Evolutionary conservation across 2,888 invertebrate species (phyloP), one percentile per base, ranked within the genome.

Genomic region (Drosophila flavopinicola): DNA sequence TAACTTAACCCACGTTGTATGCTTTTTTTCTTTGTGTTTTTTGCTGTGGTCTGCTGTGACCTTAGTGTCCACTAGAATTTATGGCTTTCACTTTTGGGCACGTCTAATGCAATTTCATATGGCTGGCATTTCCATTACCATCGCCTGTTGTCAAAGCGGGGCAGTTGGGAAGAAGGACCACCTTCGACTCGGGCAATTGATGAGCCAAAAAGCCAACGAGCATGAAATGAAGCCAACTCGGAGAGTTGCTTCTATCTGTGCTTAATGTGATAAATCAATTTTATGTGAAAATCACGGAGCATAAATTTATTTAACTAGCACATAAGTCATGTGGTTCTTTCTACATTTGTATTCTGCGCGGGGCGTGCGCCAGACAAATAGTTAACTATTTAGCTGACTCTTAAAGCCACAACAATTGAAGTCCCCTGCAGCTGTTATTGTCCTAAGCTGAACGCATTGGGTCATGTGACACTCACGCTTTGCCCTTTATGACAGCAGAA

Each of bases 251-350:
- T 15, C 27, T 25, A 47, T 52, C 56, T 75, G 77, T 84, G 84
- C 80, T 82, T 87, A 85, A 87, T 87, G 78, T 84, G 84, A 87
- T 87, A 87, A 87, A 87, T 88, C 88, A 88, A 84, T 83, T 87
- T 87, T 87, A 88, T 86, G 86, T 75, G 86, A 84, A 86, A 87
- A 87, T 87, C 87, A 87, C 87, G 74, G 77, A 74, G 79, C 79
- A 88, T 87, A 87, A 87, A 87, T 88, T 87, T 82, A 70, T 84
- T 84, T 88, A 87, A 88, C 84, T 84, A 86, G 75, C 86, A 65
- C 69, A 87, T 86, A 86, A 74, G 64, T 80, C 87, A 86, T 77
- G 84, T 56, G 57, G 69, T 58, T 74, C 68, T 48, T 53, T 35
- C 48, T 39, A 44, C 52, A 73, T 52, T 56, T 57, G 74, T 67